Base-by-base conservation (phyloP, 2,113 vertebrate species). In the Grammomys dolichurus region DNA sequence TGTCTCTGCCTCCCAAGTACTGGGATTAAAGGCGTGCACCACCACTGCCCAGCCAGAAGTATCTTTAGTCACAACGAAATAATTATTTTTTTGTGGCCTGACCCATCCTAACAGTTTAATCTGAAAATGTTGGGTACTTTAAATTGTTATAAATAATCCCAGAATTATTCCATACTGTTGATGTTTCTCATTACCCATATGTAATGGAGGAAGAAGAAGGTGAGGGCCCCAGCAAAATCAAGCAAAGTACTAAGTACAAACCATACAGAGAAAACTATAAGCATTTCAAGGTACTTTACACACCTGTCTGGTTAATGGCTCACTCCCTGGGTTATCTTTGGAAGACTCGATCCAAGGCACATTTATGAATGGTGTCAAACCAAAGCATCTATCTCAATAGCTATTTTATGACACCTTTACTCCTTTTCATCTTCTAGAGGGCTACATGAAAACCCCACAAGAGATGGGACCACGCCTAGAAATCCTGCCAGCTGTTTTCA, bases 111-210 rank as follows among this genome's bases (percentile, higher is more conserved):
- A 89, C 40, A 69, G 48, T 89, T 80, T 89, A 87, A 76, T 77
- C 72, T 90, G 12, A 92, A 92, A 73, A 69, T 84, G 20, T 7
- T 63, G 48, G 69, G 24, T 54, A 60, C 36, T 26, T 77, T 46
- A 19, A 80, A 91, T 51, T 12, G 40, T 19, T 60, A 93, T 82
- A 91, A 73, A 90, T 46, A 90, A 95, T 46, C 16, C 13, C 17
- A 70, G 51, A 94, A 90, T 73, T 75, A 56, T 93, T 95, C 67
- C 72, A 82, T 48, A 46, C 3, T n/a, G 17, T 40, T 84, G 48
- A 69, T 51, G 10, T 51, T 51, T 69, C 70, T 91, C 12, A 31
- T 63, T 33, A 31, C 28, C 12, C 65, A 86, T 58, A 12, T 67
- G 9, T 56, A 93, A 78, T 24, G 48, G 9, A 89, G 63, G 43